A percentile compares a stretch with the other conserved stretches of the same genome.
phyloP scores from a whole-genome alignment of 2,888 invertebrate genomes.

The Orchesella flavescens region DNA sequence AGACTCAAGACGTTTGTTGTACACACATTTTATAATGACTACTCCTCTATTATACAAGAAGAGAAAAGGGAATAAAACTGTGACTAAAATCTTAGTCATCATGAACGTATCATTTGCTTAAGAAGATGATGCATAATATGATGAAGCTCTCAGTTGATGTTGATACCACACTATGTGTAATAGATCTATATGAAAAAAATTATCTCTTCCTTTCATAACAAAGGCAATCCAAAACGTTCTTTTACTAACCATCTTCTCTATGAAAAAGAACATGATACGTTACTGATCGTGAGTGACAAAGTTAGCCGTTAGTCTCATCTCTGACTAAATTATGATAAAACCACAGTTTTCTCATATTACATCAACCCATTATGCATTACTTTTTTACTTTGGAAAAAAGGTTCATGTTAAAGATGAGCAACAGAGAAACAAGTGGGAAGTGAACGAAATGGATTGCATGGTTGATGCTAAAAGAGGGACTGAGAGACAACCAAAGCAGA shows the following conservation, averaged over 20 bases:
- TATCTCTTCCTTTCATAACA: not conserved
- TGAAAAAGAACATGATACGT: too few species aligned
- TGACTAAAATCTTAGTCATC: not conserved
- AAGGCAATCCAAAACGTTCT: not conserved
- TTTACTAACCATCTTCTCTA: not conserved
- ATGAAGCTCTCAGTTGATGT: too few species aligned
- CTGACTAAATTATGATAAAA: conserved; percentile 3
- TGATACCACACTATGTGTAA: too few species aligned
- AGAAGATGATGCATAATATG: not conserved
- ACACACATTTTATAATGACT: too few species aligned
- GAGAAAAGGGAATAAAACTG: not conserved
- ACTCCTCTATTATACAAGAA: not conserved
- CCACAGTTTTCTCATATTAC: conserved; percentile 31
- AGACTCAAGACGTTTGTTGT: conserved; percentile 4
- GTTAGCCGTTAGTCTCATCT: not conserved
- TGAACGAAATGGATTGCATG: too few species aligned
- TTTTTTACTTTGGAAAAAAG: conserved; percentile 13
- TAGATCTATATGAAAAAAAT: not conserved
- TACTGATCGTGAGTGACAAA: too few species aligned
- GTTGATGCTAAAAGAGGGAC: too few species aligned
- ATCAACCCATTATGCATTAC: too few species aligned
- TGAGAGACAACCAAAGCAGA: not conserved
- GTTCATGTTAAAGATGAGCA: conserved; percentile 16
- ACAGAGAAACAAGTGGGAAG: not conserved
- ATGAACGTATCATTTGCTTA: not conserved